Percentiles rank a stretch among this genome's conserved stretches.
Conservation (phyloP, 2,113 vertebrate genomes). For the Megalops atlanticus region DNA sequence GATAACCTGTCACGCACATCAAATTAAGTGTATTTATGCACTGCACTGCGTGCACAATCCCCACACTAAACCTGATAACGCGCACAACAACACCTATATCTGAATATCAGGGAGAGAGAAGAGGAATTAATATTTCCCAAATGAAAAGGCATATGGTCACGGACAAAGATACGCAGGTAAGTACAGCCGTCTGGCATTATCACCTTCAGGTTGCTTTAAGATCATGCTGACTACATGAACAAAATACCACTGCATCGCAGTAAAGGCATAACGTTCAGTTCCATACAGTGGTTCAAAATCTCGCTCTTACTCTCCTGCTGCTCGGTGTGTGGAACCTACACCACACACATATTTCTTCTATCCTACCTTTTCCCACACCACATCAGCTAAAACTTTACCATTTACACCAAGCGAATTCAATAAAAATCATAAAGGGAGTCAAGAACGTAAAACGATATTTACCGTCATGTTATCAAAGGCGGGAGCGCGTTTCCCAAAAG, state of each 20-base stretch:
- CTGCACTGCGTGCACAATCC: neutral
- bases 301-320: neutral
- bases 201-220: neutral
- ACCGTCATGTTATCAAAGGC: slow-evolving; percentile 49
- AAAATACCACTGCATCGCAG: neutral
- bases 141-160: neutral
- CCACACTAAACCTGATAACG: neutral
- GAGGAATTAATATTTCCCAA: neutral
- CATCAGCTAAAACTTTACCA: neutral
- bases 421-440: neutral
- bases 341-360: too few relatives aligned
- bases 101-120: neutral
- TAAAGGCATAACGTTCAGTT: neutral
- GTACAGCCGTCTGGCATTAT: neutral
- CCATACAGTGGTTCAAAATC: neutral
- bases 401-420: neutral
- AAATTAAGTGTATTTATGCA: slow-evolving; percentile 6
- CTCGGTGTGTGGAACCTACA: too few relatives aligned
- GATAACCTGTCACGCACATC: neutral
- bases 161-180: neutral
- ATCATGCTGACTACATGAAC: neutral
- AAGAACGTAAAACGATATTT: slow-evolving; percentile 34
- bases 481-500: slow-evolving; percentile 20
- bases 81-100: neutral
- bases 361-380: neutral